Base-by-base conservation (phyloP, 2,113 vertebrate species). In the Coptodon bakossiorum region DNA sequence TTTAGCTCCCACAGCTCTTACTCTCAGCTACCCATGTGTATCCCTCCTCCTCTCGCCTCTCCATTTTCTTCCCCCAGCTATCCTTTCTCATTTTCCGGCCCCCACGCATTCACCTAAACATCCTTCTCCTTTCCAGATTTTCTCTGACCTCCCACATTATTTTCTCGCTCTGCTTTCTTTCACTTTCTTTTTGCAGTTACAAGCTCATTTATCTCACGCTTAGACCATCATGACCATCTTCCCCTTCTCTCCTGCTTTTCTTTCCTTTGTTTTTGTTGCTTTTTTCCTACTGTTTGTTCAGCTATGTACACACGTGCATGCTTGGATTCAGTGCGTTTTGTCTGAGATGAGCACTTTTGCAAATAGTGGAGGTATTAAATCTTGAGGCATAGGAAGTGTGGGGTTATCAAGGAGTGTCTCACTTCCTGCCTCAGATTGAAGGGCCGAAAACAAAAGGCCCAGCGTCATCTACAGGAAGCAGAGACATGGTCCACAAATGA, bases 401-500 rank as follows among this genome's bases (percentile, higher is more conserved):
- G 90, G 83, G 85, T 95, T 94, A 95, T 94, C 91, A 88, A 92
- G 94, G 93, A 93, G 91, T 86, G 91, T 92, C 91, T 90, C 27
- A 34, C 90, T 92, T 95, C 94, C 94, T 68, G 89, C 88, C 83
- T 90, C 89, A 84, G 83, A 89, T 78, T 90, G 85, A 92, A 94
- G 92, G 86, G 85, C 90, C 52, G 56, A 85, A 91, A 95, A 95
- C 93, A 95, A 94, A 94, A 94, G 83, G 50, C 48, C 68, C 82
- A 43, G 85, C 85, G 82, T 95, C 93, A 89, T 91, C 80, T 80
- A 80, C 87, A 93, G 90, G 90, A 91, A 94, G 85, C 79, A 24
- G 11, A 81, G 87, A 87, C 91, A 38, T n/a, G 66, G 80, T 83
- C 59, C 81, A 57, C 85, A 83, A 85, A 90, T 68, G 82, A 92